phyloP scores from a whole-genome alignment of 1,140 invertebrate species.

The Zaprionus africanus region DNA sequence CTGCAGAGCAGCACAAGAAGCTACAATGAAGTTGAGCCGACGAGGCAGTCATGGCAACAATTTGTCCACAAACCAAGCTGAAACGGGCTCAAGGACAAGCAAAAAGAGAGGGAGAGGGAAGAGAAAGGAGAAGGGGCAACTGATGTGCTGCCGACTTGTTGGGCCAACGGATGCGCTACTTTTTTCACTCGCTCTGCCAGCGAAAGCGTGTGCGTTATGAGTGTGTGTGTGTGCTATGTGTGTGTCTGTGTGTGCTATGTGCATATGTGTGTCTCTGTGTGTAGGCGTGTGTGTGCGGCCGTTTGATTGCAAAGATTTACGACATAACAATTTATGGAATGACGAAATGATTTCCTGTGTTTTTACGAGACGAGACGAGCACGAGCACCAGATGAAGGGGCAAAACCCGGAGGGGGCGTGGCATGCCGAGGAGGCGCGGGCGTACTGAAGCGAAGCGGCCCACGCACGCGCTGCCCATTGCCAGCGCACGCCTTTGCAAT shows the following conservation, averaged over 20 bases:
- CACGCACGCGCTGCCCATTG: constrained; percentile 49
- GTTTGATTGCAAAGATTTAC: constrained; percentile 82
- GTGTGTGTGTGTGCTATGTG: background rate
- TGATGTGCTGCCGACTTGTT: constrained; percentile 29
- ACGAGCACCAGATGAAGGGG: background rate
- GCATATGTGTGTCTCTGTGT: constrained; percentile 12
- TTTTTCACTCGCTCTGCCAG: background rate
- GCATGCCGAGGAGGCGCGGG: background rate
- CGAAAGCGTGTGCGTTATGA: too few species aligned
- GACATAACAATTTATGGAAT: constrained; percentile 83
- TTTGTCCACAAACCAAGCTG: constrained; percentile 43
- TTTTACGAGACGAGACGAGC: constrained; percentile 58
- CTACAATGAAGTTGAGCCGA: constrained; percentile 60
- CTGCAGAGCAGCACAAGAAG: constrained; percentile 38
- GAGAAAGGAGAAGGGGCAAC: constrained; percentile 5
- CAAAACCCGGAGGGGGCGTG: too few species aligned
- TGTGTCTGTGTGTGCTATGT: constrained; percentile 13
- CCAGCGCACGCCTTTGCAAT: constrained; percentile 72
- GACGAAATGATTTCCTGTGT: constrained; percentile 82
- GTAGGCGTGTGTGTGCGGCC: constrained; percentile 54
- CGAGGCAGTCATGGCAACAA: constrained; percentile 52
- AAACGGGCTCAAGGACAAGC: constrained; percentile 61
- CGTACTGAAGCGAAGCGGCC: constrained; percentile 21
- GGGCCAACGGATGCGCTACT: constrained; percentile 5
- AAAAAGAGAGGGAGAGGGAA: background rate